Base-by-base conservation (phyloP, 1,140 invertebrate species). In the Drosophila pseudoananassae region DNA sequence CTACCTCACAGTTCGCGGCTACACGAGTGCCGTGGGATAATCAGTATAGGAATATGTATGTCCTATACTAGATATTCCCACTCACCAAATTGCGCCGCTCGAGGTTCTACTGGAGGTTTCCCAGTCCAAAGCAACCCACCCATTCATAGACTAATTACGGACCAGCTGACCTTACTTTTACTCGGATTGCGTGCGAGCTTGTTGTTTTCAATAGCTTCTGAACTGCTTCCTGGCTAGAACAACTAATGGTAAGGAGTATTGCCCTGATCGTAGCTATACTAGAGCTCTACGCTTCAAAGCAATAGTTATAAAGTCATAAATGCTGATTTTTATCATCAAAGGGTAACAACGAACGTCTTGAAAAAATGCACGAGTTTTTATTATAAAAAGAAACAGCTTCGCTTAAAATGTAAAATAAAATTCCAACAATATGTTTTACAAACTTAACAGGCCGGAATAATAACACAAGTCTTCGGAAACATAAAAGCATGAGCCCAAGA, bases 1-100 rank as follows among this genome's bases (percentile, higher is more conserved):
- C 20, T 98, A 97, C 92, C 91, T 98, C 52, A 95, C 96, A 46
- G 92, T 98, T 25, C 93, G 98, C 66, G 97, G 97, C 90, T 97
- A 97, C 7, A 96, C 94, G 43, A 97, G 95, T 88, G 96, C 97
- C 85, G 96, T 98, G 53, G 96, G 95, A 59, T 87, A 88, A 45
- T 47, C 5, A 25, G 14, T 47, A 10, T 33, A 14, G n/a, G 33
- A 25, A 43, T 17, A 47, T 58, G 25, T 23, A 14, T 8, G 9
- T 25, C 36, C 9, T 15, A 43, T 9, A 52, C 0, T 6, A 33
- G 29, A 15, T 27, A 17, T 23, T 25, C 15, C 40, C 36, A 15
- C 31, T 25, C 25, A 7, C 25, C 25, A 27, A 4, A 1, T 27
- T 6, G 25, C 25, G 25, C 25, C 36, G 25, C 51, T 45, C 15